These are phyloP conservation scores for Mycetomoellerius zeteki DNA, from an alignment of 1,140 invertebrate species.

Conservation along the genomic window DNA sequence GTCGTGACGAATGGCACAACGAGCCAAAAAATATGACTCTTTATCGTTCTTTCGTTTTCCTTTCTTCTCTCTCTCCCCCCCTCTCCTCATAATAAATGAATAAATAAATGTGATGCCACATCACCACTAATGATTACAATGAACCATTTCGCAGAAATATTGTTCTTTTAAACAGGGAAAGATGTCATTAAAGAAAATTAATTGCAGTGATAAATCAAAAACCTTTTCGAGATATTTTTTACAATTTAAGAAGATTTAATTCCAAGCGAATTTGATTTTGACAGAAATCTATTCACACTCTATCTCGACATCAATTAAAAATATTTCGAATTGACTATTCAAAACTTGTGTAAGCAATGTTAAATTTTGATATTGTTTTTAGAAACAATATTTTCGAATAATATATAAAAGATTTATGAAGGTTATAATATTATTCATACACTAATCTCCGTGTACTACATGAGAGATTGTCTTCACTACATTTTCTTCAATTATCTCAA, in stretches of 20 bases:
- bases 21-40: constrained; percentile 44
- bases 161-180: neutral
- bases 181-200: neutral
- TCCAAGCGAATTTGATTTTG: neutral
- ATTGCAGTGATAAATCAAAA: neutral
- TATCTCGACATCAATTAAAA: neutral
- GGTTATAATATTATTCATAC: neutral
- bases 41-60: neutral
- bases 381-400: neutral
- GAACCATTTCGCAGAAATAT: neutral
- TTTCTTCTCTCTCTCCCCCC: neutral
- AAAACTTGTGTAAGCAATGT: neutral
- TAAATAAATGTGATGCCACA: neutral
- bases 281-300: neutral
- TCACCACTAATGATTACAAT: neutral
- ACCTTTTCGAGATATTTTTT: neutral
- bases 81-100: neutral
- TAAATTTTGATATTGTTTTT: too few species aligned
- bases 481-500: constrained; percentile 34
- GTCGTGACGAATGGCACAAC: constrained; percentile 50
- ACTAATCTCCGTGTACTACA: neutral
- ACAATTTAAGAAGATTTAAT: neutral
- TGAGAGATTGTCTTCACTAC: neutral
- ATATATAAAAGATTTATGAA: neutral
- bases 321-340: neutral